Base-by-base conservation (phyloP, 2,113 vertebrate species). In the Etia nguti region DNA sequence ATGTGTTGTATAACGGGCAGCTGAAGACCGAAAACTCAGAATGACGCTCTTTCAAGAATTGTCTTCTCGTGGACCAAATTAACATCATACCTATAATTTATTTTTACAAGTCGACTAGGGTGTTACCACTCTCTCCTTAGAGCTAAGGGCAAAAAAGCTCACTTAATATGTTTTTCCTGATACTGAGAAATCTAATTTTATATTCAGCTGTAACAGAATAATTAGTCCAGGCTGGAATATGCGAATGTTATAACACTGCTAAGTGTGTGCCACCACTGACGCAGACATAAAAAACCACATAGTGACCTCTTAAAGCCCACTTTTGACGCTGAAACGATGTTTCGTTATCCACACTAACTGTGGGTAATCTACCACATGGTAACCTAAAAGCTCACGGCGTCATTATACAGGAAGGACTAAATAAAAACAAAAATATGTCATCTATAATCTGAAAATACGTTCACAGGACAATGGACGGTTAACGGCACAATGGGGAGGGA, bases 381-480 rank as follows among this genome's bases (percentile, higher is more conserved):
- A 82, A 87, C 84, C 87, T 87, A 59, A 80, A 87, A 87, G 85
- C 80, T 62, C 18, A 68, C 29, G 70, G 86, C 36, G 15, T 91
- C 81, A 90, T 90, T 89, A 90, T 79, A 83, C 41, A 50, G 79
- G 56, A 82, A 41, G 54, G 84, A 54, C 26, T 46, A 82, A 88
- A 93, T 80, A 89, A 90, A 90, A 90, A 80, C 84, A 92, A 85
- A 80, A 91, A 81, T 86, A 86, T 82, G 86, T 81, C 88, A 75
- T 87, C 79, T 57, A 80, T 90, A 80, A 92, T 92, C 79, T 89
- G 26, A 31, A 88, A 79, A 86, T 91, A 90, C 77, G 88, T 94
- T 92, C 90, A 83, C 82, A 90, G 90, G 70, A 92, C 89, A 93
- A 90, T 92, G 91, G 90, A 86, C 83, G 84, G 91, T 89, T 82